phyloP scores from a whole-genome alignment of 2,113 vertebrate genomes.

The Baryphthengus martii region DNA sequence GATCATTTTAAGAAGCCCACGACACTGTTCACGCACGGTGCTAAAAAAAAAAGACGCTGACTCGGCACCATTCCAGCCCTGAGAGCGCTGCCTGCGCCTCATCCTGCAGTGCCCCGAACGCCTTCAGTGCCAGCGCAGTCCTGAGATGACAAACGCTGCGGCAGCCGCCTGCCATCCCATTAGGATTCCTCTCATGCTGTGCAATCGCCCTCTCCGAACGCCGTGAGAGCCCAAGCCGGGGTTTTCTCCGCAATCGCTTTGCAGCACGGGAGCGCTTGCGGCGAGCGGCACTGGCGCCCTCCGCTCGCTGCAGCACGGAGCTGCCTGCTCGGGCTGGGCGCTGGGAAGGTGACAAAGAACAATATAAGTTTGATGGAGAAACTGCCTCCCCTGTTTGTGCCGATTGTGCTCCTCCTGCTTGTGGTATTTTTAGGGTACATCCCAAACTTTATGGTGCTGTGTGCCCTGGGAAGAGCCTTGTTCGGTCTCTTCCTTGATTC shows the following conservation, averaged over 20 bases:
- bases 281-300: fast-evolving
- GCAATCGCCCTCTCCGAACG: fast-evolving
- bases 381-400: no score
- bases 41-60: not conserved
- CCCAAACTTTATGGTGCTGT: not conserved
- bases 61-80: fast-evolving
- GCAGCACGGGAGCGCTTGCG: not conserved
- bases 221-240: not conserved
- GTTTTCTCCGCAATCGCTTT: not conserved
- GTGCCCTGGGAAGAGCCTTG: not conserved
- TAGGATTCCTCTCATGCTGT: not conserved
- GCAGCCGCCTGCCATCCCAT: not conserved
- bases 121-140: not conserved
- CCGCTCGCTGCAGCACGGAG: not conserved
- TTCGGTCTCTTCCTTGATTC: not conserved
- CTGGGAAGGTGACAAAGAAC: not conserved
- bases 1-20: fast-evolving
- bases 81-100: fast-evolving
- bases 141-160: not conserved
- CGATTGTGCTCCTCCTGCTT: not conserved
- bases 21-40: fast-evolving
- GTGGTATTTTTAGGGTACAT: not conserved
- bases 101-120: no score
- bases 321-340: not conserved
- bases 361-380: not conserved